These are phyloP conservation scores for Yponomeuta evonymella DNA, from an alignment of 2,888 invertebrate species.

Conservation along the genomic window DNA sequence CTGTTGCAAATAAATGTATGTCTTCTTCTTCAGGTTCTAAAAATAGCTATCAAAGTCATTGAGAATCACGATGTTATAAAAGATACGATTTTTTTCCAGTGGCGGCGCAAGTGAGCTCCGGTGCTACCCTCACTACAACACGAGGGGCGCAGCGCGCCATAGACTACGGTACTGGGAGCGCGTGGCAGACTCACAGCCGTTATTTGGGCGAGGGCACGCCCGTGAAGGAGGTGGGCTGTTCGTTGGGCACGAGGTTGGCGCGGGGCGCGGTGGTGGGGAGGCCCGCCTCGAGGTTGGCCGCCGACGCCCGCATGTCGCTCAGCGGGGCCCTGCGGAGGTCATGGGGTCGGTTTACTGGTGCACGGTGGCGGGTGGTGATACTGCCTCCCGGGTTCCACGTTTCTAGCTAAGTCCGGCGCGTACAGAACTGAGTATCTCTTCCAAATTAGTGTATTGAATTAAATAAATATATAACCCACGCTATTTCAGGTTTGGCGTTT, in stretches of 20 bases:
- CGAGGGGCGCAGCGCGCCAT: neutral
- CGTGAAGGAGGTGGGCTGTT: slow-evolving; percentile 86
- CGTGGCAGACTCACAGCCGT: slow-evolving; percentile 31
- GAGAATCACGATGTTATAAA: too few species aligned
- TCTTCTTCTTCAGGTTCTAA: too few species aligned
- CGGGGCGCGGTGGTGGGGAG: slow-evolving; percentile 76
- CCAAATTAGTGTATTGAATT: too few species aligned
- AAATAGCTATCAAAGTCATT: too few species aligned
- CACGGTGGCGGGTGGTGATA: too few species aligned
- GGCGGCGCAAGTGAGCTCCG: too few species aligned
- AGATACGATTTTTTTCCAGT: too few species aligned
- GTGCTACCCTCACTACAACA: neutral
- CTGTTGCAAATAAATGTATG: too few species aligned
- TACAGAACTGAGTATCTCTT: too few species aligned
- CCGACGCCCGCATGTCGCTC: slow-evolving; percentile 87
- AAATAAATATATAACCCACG: too few species aligned
- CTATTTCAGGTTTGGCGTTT: too few species aligned
- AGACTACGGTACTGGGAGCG: slow-evolving; percentile 30
- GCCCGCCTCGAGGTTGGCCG: slow-evolving; percentile 69
- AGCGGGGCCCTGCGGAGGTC: slow-evolving; percentile 79
- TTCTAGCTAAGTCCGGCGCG: neutral
- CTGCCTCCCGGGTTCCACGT: neutral
- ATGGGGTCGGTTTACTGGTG: too few species aligned
- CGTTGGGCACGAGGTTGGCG: slow-evolving; percentile 87
- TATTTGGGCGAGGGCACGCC: slow-evolving; percentile 73